Conservation (phyloP, 2,113 vertebrate genomes). For the Forbesichthys agassizii region DNA sequence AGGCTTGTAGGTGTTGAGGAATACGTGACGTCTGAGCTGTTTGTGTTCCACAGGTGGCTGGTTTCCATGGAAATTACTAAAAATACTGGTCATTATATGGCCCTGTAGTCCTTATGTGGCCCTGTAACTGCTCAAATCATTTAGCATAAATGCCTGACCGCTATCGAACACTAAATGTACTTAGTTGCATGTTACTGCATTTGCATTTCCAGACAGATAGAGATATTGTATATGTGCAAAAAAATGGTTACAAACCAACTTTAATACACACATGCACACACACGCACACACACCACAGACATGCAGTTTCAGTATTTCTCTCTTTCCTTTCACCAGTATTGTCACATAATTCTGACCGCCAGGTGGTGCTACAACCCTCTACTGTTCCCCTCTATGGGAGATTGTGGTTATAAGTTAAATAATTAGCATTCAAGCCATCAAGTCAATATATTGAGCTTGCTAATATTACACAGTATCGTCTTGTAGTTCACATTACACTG, state of each 20-base stretch:
- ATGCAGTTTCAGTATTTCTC: neutral
- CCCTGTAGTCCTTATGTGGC: neutral
- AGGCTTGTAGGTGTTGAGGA: too few species aligned
- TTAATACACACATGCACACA: neutral
- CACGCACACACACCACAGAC: neutral
- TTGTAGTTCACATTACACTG: slow-evolving; percentile 3
- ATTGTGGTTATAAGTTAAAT: slow-evolving; percentile 23
- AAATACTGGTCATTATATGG: too few species aligned
- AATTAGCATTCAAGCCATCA: slow-evolving; percentile 37
- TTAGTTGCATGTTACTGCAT: neutral
- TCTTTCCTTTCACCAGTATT: neutral
- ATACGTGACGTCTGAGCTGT: too few species aligned
- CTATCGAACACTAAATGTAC: neutral
- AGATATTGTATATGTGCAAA: too few species aligned
- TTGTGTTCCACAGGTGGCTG: too few species aligned
- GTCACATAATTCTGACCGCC: slow-evolving; percentile 34
- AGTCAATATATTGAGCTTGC: slow-evolving; percentile 17
- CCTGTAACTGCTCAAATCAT: neutral
- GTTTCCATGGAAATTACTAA: too few species aligned
- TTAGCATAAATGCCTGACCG: neutral
- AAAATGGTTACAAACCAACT: too few species aligned
- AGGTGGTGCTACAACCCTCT: slow-evolving; percentile 61
- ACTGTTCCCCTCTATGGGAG: neutral
- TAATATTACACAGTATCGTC: neutral
- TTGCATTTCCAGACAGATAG: neutral